These are phyloP conservation scores for Elaphurus davidianus DNA, from an alignment of 2,113 vertebrate genomes.

Conservation along the genomic window DNA sequence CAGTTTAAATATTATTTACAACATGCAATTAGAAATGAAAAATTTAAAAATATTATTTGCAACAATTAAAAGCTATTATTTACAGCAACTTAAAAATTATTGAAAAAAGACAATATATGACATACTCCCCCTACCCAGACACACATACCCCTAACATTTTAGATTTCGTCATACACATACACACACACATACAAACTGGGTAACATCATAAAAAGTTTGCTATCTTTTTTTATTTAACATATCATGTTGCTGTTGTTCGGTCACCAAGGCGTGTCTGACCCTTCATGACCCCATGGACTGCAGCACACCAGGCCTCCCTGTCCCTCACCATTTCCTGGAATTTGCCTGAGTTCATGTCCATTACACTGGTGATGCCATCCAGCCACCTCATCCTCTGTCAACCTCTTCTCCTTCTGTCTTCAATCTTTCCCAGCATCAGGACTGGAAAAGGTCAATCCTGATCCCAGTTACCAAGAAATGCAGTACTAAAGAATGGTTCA, in stretches of 20 bases:
- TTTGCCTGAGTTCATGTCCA: neutral
- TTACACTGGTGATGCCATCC: neutral
- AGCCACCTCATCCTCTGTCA: neutral
- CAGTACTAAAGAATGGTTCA: neutral
- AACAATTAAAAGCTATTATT: neutral
- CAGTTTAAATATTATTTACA: neutral
- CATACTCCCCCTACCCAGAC: neutral
- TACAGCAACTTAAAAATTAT: neutral
- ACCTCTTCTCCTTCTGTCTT: neutral
- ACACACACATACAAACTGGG: neutral
- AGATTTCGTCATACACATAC: neutral
- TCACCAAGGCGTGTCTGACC: neutral
- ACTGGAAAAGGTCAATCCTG: neutral
- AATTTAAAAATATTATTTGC: neutral
- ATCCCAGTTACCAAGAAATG: neutral
- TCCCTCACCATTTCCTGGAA: neutral
- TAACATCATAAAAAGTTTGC: neutral
- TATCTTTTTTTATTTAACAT: neutral
- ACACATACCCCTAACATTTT: neutral
- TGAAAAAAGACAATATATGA: neutral
- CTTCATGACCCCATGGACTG: neutral
- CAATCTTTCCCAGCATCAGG: neutral
- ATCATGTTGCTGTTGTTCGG: neutral
- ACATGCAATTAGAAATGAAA: neutral
- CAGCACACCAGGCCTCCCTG: neutral